Evolutionary conservation across 2,797 vertebrate species (phyloP).

Genomic region (Forpus xanthops): DNA sequence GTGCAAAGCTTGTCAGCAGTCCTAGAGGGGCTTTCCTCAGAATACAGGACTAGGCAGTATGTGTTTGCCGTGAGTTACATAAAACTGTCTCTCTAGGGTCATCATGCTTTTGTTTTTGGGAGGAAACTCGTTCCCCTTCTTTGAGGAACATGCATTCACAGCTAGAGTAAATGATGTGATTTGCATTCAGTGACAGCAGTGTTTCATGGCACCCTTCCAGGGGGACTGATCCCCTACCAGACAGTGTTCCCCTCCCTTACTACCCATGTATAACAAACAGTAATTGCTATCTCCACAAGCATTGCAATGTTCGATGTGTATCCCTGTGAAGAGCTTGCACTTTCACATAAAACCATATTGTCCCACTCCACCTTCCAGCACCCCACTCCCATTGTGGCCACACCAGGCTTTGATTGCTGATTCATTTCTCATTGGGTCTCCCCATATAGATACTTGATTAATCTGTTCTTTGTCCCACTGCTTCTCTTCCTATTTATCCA

Average conservation of each 20-base stretch:
- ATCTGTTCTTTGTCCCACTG: background rate
- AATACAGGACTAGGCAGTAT: background rate
- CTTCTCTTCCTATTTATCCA: background rate
- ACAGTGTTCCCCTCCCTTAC: background rate
- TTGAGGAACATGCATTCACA: background rate
- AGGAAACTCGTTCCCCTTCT: background rate
- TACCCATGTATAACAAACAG: background rate
- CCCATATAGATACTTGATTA: background rate
- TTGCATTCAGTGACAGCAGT: background rate
- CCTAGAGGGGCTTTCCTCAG: background rate
- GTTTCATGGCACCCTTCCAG: background rate
- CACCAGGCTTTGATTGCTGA: background rate
- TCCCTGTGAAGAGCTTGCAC: background rate
- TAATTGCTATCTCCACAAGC: background rate
- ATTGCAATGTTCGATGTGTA: rapidly evolving
- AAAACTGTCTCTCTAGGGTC: background rate
- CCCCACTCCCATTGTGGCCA: background rate
- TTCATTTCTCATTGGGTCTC: background rate
- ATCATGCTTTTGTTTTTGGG: background rate
- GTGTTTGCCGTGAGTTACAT: background rate
- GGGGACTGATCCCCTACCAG: background rate
- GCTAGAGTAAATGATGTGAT: background rate
- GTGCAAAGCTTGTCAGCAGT: background rate
- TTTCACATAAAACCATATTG: background rate
- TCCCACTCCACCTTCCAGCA: background rate